These are phyloP conservation scores for Halictus ligatus DNA, from an alignment of 2,888 invertebrate species.

Conservation along the genomic window DNA sequence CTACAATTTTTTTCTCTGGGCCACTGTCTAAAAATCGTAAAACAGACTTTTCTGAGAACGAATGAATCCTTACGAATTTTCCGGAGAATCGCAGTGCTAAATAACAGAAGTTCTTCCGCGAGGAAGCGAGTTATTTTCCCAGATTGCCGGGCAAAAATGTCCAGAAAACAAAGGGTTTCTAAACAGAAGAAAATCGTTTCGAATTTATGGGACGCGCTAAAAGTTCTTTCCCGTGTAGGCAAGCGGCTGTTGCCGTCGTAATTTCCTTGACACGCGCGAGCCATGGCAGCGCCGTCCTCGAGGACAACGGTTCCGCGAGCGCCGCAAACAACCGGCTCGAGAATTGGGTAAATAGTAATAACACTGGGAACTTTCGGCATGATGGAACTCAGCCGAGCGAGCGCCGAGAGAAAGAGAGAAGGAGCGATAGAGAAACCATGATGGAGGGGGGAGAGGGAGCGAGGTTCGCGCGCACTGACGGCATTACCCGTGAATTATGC, in stretches of 20 bases:
- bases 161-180: neutral
- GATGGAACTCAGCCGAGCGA: constrained; percentile 55
- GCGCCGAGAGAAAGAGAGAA: neutral
- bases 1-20: no score
- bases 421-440: no score
- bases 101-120: no score
- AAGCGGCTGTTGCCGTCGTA: constrained; percentile 8
- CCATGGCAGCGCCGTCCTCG: neutral
- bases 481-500: constrained; percentile 74
- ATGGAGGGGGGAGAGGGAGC: neutral
- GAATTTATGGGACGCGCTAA: neutral
- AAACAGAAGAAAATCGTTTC: neutral
- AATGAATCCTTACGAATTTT: no score
- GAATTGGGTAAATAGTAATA: constrained; percentile 65
- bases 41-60: no score
- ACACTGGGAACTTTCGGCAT: constrained; percentile 55
- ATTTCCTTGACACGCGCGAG: constrained; percentile 30
- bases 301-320: constrained; percentile 23
- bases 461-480: constrained; percentile 54
- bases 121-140: no score
- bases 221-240: neutral
- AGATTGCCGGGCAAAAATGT: neutral
- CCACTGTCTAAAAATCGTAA: no score
- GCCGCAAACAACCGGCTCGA: constrained; percentile 34
- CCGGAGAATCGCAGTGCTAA: no score